Percentiles rank a stretch among this genome's conserved stretches.
These are phyloP conservation scores for Wiebesia pumilae DNA, from an alignment of 1,140 invertebrate genomes.

Conservation along the genomic window DNA sequence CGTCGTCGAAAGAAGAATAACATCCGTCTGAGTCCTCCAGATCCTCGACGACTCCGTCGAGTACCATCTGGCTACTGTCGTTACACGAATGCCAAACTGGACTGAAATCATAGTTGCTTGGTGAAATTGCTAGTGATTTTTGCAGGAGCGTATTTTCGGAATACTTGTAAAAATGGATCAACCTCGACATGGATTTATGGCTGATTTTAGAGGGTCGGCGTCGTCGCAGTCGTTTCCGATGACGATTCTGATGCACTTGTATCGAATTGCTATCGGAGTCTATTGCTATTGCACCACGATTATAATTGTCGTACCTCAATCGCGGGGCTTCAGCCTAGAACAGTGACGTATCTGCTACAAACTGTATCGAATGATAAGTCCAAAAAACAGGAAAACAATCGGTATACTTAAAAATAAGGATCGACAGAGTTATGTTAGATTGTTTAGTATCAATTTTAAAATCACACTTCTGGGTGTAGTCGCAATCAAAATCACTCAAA, in stretches of 20 bases:
- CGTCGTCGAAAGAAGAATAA: slow-evolving; percentile 50
- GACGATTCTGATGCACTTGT: slow-evolving; percentile 44
- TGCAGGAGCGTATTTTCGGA: not conserved
- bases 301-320: slow-evolving; percentile 13
- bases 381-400: slow-evolving; percentile 1
- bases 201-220: slow-evolving; percentile 28
- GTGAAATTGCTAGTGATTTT: not conserved
- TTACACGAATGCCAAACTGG: slow-evolving; percentile 68
- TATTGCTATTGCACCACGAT: slow-evolving; percentile 22
- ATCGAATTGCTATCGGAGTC: slow-evolving; percentile 48
- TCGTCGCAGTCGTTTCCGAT: slow-evolving; percentile 45
- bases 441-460: not conserved
- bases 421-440: not conserved
- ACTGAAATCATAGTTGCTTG: slow-evolving; percentile 59
- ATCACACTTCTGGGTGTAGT: no score
- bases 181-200: slow-evolving; percentile 46
- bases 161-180: not conserved
- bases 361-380: slow-evolving; percentile 35
- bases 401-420: not conserved
- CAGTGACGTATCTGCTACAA: slow-evolving; percentile 54
- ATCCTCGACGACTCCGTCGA: slow-evolving; percentile 38
- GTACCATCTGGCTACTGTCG: slow-evolving; percentile 15
- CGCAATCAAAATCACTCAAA: not conserved
- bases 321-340: slow-evolving; percentile 45
- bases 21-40: slow-evolving; percentile 50